Evolutionary conservation across 2,113 vertebrate genomes (phyloP), one percentile per base, ranked within the genome.

Genomic region (Narcine bancroftii): DNA sequence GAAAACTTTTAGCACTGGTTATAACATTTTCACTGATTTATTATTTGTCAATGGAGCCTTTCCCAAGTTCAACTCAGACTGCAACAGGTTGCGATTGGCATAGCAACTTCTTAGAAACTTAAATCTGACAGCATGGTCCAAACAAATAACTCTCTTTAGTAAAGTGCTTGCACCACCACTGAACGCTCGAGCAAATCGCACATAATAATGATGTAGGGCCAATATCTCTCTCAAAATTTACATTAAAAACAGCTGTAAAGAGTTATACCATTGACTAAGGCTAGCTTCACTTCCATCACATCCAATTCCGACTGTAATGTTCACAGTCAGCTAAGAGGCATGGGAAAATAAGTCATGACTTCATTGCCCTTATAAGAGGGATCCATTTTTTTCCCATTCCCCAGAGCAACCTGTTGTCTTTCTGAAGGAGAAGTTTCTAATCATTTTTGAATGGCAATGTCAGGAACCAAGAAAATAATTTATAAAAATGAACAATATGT

Each of bases 381-480:
- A 63, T 1, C 42, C 10, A 63, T 66, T 45, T 65, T 60, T 19
- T 63, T 89, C 42, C 17, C 63, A 42, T 24, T 89, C 21, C 85
- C 85, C 56, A 66, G 39, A 42, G 60, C 39, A 89, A 89, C 63
- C 36, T 42, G 60, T 42, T 65, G 36, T 89, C 36, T 26, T 39
- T 36, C 85, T 89, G 56, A 89, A 89, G 2, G 21, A 42, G 63
- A 2, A 11, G 19, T 89, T 89, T 89, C 65, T 26, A 39, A 39
- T 42, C 36, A 63, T 65, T 89, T 89, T 89, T 66, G 36, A 89
- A 65, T 65, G 26, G 56, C 9, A 65, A 42, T 89, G 33, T 42
- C 85, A 89, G 85, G 6, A 89, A 9, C 60, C 85, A 11, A 39
- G 85, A 63, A 89, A 66, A 66, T 89, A 89, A 39, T 42, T 89